Evolutionary conservation across 2,113 vertebrate genomes (phyloP).

Genomic region (Ceratotherium simum): DNA sequence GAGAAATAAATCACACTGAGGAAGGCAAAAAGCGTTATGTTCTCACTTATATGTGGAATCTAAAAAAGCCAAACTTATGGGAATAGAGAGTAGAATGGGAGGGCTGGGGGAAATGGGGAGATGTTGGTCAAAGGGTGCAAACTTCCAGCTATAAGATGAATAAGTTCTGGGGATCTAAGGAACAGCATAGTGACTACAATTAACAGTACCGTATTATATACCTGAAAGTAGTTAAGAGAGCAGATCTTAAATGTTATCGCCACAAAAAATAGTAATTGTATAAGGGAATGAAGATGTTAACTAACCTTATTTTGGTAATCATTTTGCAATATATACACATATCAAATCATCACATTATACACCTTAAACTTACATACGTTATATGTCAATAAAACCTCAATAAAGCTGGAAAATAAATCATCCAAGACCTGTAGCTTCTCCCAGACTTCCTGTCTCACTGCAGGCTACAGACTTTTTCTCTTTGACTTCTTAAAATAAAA

Average conservation of each 20-base stretch:
- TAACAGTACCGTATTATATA: background rate
- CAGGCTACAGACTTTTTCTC: background rate
- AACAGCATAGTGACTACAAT: background rate
- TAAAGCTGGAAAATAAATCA: background rate
- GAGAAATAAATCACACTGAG: background rate
- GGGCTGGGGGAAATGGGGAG: background rate
- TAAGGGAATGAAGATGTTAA: background rate
- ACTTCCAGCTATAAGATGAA: background rate
- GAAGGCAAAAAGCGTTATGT: background rate
- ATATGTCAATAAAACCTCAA: background rate
- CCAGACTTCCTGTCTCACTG: background rate
- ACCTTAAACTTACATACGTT: background rate
- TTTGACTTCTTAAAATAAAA: constrained; percentile 33
- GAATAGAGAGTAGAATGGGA: background rate
- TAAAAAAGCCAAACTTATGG: background rate
- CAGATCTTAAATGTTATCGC: background rate
- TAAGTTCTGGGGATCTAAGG: background rate
- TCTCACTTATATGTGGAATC: background rate
- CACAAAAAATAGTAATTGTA: background rate
- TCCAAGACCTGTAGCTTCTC: background rate
- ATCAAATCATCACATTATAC: background rate
- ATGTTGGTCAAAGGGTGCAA: background rate
- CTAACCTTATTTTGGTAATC: background rate
- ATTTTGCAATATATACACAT: background rate
- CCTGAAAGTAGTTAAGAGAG: background rate